Evolutionary conservation across 2,888 invertebrate genomes (phyloP).

Genomic region (Cactoblastis cactorum): DNA sequence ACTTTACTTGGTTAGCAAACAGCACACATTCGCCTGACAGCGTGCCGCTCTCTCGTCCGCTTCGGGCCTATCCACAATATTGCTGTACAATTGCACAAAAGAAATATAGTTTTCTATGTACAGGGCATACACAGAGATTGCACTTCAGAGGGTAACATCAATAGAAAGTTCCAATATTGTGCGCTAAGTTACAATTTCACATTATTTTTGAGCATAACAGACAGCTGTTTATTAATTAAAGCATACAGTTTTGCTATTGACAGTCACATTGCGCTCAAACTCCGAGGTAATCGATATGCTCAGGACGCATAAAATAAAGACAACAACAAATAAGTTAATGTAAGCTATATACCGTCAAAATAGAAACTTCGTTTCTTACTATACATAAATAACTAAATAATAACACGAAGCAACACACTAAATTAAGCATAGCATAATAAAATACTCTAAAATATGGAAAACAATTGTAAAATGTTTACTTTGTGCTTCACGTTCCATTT

Average conservation of each 20-base stretch:
- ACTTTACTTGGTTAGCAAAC: slow-evolving; percentile 11
- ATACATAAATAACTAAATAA: slow-evolving; percentile 70
- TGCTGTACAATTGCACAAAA: slow-evolving; percentile 67
- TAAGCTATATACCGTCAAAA: slow-evolving; percentile 69
- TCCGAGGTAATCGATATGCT: slow-evolving; percentile 41
- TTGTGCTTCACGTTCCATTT: slow-evolving; percentile 54
- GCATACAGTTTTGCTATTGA: slow-evolving; percentile 78
- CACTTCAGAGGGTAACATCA: slow-evolving; percentile 69
- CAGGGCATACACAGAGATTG: slow-evolving; percentile 68
- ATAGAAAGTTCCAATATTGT: slow-evolving; percentile 65
- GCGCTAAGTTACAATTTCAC: slow-evolving; percentile 77
- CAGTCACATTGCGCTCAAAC: slow-evolving; percentile 51
- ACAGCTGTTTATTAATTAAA: slow-evolving; percentile 72
- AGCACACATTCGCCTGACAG: slow-evolving; percentile 20
- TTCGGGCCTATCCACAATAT: slow-evolving; percentile 49
- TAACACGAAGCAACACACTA: slow-evolving; percentile 78
- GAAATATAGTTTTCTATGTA: slow-evolving; percentile 59
- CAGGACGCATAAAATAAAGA: slow-evolving; percentile 57
- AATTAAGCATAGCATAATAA: slow-evolving; percentile 70
- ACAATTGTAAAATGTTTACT: slow-evolving; percentile 56
- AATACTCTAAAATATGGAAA: slow-evolving; percentile 71
- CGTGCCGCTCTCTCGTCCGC: slow-evolving; percentile 25
- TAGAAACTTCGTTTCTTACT: slow-evolving; percentile 74
- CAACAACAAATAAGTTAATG: slow-evolving; percentile 77
- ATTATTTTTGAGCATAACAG: slow-evolving; percentile 74